Percentiles rank a stretch among this genome's conserved stretches.
Conservation (phyloP, 1,140 invertebrate genomes). For the Aphaenogaster floridana region DNA sequence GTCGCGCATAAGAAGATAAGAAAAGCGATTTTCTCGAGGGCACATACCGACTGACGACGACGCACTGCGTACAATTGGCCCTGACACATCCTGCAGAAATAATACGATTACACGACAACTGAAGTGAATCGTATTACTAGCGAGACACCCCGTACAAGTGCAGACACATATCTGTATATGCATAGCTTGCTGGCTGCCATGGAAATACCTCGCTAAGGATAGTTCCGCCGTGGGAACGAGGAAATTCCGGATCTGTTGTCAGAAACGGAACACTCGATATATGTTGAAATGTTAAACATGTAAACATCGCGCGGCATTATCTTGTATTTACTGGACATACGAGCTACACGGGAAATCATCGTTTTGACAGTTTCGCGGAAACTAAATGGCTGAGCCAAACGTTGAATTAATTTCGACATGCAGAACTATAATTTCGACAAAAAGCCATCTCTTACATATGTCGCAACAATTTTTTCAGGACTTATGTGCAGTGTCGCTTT, state of each 20-base stretch:
- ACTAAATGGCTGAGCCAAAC: not conserved
- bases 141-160: conserved; percentile 30
- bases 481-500: not conserved
- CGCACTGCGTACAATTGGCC: not conserved
- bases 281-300: conserved; percentile 52
- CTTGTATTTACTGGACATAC: conserved; percentile 24
- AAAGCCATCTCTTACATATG: not conserved
- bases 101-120: conserved; percentile 9
- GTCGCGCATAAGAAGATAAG: not conserved
- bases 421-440: not conserved
- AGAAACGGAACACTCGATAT: conserved; percentile 36
- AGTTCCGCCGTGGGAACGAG: conserved; percentile 66
- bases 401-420: conserved; percentile 19
- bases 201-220: conserved; percentile 65
- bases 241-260: conserved; percentile 69
- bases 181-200: conserved; percentile 59
- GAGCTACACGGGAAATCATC: conserved; percentile 12
- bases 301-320: conserved; percentile 18
- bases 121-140: not conserved
- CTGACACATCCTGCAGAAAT: not conserved
- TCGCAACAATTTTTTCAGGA: not conserved
- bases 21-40: not conserved
- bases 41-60: not conserved
- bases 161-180: conserved; percentile 17
- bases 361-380: conserved; percentile 15